Percentiles rank a stretch among this genome's conserved stretches.
These are phyloP conservation scores for Helarctos malayanus DNA, from an alignment of 2,797 vertebrate genomes.

Conservation along the genomic window DNA sequence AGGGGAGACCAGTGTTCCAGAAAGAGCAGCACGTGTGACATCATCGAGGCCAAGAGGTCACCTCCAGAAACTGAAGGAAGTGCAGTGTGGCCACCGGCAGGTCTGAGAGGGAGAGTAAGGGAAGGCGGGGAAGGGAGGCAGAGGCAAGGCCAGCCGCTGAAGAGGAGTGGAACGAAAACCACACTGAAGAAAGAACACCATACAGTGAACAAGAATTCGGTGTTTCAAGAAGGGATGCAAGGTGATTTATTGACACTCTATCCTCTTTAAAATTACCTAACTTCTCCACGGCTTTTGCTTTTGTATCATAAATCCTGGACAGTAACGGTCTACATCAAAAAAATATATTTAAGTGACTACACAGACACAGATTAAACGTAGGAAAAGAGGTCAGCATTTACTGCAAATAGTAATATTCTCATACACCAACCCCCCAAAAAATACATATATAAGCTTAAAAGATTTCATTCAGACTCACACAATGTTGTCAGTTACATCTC, in stretches of 20 bases:
- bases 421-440: not conserved
- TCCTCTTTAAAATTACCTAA: not conserved
- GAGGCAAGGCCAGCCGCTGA: not conserved
- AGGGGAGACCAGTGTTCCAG: not conserved
- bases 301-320: not conserved
- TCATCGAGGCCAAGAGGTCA: not conserved
- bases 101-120: not conserved
- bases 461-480: not conserved
- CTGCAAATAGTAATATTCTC: not conserved
- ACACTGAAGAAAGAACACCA: not conserved
- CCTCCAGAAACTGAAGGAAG: not conserved
- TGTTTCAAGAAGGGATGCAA: not conserved
- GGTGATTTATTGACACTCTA: not conserved
- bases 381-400: not conserved
- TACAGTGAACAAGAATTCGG: not conserved
- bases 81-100: not conserved
- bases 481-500: not conserved
- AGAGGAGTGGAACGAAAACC: not conserved
- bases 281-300: not conserved
- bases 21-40: not conserved
- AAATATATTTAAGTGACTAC: not conserved
- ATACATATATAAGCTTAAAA: slow-evolving; percentile 4
- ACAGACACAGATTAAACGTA: not conserved
- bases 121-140: not conserved
- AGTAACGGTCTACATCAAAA: not conserved